Evolutionary conservation across 1,140 invertebrate species (phyloP).

Genomic region (Lycorma delicatula): DNA sequence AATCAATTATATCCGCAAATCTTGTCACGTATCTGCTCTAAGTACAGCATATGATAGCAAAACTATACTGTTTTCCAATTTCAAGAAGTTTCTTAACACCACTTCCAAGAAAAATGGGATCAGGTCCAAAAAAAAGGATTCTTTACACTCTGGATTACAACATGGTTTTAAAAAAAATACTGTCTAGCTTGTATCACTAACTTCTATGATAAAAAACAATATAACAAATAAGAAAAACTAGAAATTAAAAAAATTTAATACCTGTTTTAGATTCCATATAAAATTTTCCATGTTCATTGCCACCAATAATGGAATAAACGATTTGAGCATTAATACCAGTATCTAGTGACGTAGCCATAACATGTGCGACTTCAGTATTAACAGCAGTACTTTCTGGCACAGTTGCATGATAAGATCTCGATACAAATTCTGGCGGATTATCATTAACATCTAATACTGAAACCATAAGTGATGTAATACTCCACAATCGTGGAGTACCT

Average conservation of each 20-base stretch:
- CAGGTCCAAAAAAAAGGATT: too few species aligned
- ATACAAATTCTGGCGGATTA: slow-evolving; percentile 86
- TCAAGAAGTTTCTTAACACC: too few species aligned
- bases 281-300: slow-evolving; percentile 82
- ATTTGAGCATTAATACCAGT: slow-evolving; percentile 89
- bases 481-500: slow-evolving; percentile 57
- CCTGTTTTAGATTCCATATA: slow-evolving; percentile 53
- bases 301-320: slow-evolving; percentile 78
- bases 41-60: too few species aligned
- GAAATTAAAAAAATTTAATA: slow-evolving; percentile 4
- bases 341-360: slow-evolving; percentile 86
- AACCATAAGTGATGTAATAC: slow-evolving; percentile 46
- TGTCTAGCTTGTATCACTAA: too few species aligned
- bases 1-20: too few species aligned
- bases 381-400: slow-evolving; percentile 65
- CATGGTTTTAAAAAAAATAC: too few species aligned
- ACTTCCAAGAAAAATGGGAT: too few species aligned
- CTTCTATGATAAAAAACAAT: neutral
- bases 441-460: slow-evolving; percentile 81
- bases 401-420: slow-evolving; percentile 53
- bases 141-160: too few species aligned
- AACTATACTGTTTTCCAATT: too few species aligned
- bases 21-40: too few species aligned
- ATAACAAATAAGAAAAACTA: neutral
- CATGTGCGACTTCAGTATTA: slow-evolving; percentile 66